Evolutionary conservation across 2,888 invertebrate species (phyloP), one percentile per base, ranked within the genome.

Genomic region (Allophyes oxyacanthae): DNA sequence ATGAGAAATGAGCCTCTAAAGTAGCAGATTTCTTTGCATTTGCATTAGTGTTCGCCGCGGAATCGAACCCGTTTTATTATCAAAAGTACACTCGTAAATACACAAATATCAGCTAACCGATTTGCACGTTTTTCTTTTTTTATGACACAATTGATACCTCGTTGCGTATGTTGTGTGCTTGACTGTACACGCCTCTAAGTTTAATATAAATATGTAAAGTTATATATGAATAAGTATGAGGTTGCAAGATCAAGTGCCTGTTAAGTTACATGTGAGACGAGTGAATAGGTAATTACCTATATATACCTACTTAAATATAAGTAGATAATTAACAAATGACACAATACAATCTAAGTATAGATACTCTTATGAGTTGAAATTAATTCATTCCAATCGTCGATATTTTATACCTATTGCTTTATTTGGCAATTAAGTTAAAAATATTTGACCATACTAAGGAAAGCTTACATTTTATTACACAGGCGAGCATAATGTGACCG

Each of bases 1-100:
- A 76, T 89, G 88, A 91, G 82, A 88, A 86, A 91, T 78, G 88
- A 86, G 81, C 79, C 82, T 78, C 83, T 89, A 88, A 90, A 91
- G 85, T 86, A 88, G 86, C 85, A 82, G 89, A 89, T 90, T 86
- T 85, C 85, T 84, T 80, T 79, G 78, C 82, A 84, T 86, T 86
- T 85, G 83, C 85, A 88, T 90, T 83, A 84, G 81, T 85, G 74
- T 65, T 69, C 65, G 55, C 70, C 54, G 62, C 76, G 67, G 63
- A 75, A 78, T 65, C 77, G 71, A 69, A 75, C 67, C 73, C 73
- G 78, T 79, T 72, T 81, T 83, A 81, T 79, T 81, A 76, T 72
- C 74, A 61, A 78, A 72, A 85, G 75, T 67, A 75, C 61, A 60
- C 64, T 68, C 74, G 72, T 85, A 83, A 84, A 85, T 79, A 82